Evolutionary conservation across 2,888 invertebrate genomes (phyloP).

Genomic region (Polyommatus icarus): DNA sequence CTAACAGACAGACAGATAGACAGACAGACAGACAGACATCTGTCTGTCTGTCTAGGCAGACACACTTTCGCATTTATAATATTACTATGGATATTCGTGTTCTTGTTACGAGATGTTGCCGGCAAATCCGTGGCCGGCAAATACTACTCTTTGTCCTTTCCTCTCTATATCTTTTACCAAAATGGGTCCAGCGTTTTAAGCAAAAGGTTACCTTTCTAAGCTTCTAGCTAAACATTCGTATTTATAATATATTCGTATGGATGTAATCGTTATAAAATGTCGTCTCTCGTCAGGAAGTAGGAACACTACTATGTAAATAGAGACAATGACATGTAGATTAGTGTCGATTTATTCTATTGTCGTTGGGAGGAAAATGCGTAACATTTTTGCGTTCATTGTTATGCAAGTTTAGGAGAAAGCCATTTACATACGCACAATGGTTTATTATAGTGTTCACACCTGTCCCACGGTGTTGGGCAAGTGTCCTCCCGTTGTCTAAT

Average conservation of each 20-base stretch:
- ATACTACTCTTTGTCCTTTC: no score
- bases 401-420: slow-evolving; percentile 24
- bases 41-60: no score
- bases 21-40: no score
- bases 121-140: no score
- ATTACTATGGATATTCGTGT: no score
- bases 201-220: no score
- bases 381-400: slow-evolving; percentile 3
- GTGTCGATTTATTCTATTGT: not conserved
- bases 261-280: not conserved
- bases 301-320: not conserved
- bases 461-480: slow-evolving; percentile 17
- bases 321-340: not conserved
- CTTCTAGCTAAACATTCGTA: not conserved
- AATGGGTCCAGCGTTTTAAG: no score
- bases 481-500: not conserved
- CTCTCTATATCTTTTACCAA: no score
- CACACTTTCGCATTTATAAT: no score
- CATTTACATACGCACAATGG: slow-evolving; percentile 8
- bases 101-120: no score
- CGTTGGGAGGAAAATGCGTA: not conserved
- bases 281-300: not conserved
- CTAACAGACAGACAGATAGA: no score
- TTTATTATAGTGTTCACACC: slow-evolving; percentile 10
- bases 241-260: not conserved